Base-by-base conservation (phyloP, 2,888 invertebrate genomes). In the Amblyteles armatorius region DNA sequence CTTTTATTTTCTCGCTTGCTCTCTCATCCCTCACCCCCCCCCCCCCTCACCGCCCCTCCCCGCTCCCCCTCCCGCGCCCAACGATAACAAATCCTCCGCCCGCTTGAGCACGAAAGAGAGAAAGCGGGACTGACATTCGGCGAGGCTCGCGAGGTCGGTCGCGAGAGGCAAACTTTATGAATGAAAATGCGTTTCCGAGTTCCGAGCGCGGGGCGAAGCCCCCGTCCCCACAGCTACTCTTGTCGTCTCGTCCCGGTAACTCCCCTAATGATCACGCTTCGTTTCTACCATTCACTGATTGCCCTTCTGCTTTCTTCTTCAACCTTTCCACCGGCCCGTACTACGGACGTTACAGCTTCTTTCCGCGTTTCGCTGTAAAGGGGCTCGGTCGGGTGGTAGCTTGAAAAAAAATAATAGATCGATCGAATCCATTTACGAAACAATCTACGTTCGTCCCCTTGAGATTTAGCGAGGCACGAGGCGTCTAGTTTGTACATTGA, bases 91-190 rank as follows among this genome's bases (percentile, higher is more conserved):
- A 55, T 60, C 72, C 29, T 40, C 40, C 57, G 67, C 77, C 57
- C 69, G 48, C 65, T 52, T 55, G 57, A 73, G 44, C 52, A 73
- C 72, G 73, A 81, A 68, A 73, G 63, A 74, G 83, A 68, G 79
- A 57, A 33, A 72, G 55, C 68, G 68, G 76, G 60, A 77, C 65
- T 79, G 82, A 79, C 82, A 83, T 88, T 87, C 84, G 84, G 81
- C 79, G 63, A 68, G 73, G 76, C 67, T 79, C 85, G 77, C 84
- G 85, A 87, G 89, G 90, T 90, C 91, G 89, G 88, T 89, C 90
- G 88, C 90, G 88, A 89, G 88, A 90, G 91, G 90, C 90, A 89
- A 90, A 91, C 91, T 92, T 92, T 92, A 92, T 92, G 92, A 92
- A 92, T 92, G 92, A 91, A 92, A 78, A 82, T 82, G 79, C 91